Base-by-base conservation (phyloP, 2,797 vertebrate species). In the Orestias chungarensis region DNA sequence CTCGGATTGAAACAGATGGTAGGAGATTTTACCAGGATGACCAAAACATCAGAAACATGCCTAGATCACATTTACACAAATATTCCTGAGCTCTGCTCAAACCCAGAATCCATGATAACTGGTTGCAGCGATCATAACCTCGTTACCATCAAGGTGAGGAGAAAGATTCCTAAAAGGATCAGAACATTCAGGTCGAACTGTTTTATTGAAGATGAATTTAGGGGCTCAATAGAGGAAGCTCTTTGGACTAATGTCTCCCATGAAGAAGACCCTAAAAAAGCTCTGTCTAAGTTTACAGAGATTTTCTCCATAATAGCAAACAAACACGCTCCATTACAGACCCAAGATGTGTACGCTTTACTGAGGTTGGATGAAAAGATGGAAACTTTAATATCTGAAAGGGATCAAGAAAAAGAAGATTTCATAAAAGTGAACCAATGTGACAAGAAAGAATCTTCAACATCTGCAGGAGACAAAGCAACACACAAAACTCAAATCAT, bases 381-480 rank as follows among this genome's bases (percentile, higher is more conserved):
- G 38, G 2, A 25, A 64, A 2, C 23, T 14, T 42, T 64, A 7
- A 15, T 64, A 25, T 20, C 3, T 42, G 4, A 6, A 1, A 64
- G 38, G 15, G 59, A 64, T n/a, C 0, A 42, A 23, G 12, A 0
- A 64, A 25, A 40, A 42, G 0, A 4, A 4, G 11, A 17, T 1
- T 7, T 27, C 0, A 54, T 29, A 29, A 15, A 15, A 0, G 15
- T 0, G 1, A 54, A 6, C 25, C 20, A 44, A 10, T n/a, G n/a
- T n/a, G n/a, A n/a, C n/a, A n/a, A n/a, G n/a, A n/a, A n/a, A n/a
- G n/a, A n/a, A n/a, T n/a, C n/a, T n/a, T n/a, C n/a, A n/a, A n/a
- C n/a, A n/a, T n/a, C n/a, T n/a, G n/a, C n/a, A n/a, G n/a, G n/a
- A n/a, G n/a, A n/a, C n/a, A n/a, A n/a, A n/a, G n/a, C n/a, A n/a